Percentiles rank a stretch among this genome's conserved stretches.
phyloP scores from a whole-genome alignment of 2,797 vertebrate species.

The Typhlichthys subterraneus region DNA sequence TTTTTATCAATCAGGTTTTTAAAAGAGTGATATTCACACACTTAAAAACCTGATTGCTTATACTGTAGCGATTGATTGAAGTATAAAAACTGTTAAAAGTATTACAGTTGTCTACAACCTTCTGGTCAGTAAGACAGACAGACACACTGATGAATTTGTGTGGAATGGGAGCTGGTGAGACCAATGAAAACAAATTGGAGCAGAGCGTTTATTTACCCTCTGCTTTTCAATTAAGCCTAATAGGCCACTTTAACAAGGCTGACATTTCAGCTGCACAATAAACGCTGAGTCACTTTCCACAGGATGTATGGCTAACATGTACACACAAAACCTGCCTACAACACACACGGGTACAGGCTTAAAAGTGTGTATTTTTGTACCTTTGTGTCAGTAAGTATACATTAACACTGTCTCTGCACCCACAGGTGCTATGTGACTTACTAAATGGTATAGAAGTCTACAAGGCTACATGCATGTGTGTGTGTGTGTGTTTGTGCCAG shows the following conservation, averaged over 20 bases:
- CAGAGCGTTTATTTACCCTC: slow-evolving; percentile 73
- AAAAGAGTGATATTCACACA: background rate
- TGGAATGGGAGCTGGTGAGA: slow-evolving; percentile 56
- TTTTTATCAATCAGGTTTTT: too few relatives aligned
- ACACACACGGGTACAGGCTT: too few relatives aligned
- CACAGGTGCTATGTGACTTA: too few relatives aligned
- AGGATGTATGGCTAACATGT: slow-evolving; percentile 18
- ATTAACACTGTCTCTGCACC: too few relatives aligned
- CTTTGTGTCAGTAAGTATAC: too few relatives aligned
- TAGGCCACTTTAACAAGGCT: slow-evolving; percentile 69
- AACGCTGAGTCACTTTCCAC: slow-evolving; percentile 49
- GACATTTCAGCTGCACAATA: slow-evolving; percentile 73
- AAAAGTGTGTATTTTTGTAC: too few relatives aligned
- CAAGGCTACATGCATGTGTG: background rate
- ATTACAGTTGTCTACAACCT: background rate
- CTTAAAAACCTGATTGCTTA: slow-evolving; percentile 8
- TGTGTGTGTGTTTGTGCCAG: background rate
- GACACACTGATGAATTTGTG: slow-evolving; percentile 53
- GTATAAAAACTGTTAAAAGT: background rate
- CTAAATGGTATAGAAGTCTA: too few relatives aligned
- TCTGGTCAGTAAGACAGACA: background rate
- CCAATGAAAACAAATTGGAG: slow-evolving; percentile 71
- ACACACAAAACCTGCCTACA: too few relatives aligned
- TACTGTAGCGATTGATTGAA: background rate
- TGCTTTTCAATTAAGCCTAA: slow-evolving; percentile 75